Conservation (phyloP, 2,113 vertebrate species). For the Motacilla tschutschensis region DNA sequence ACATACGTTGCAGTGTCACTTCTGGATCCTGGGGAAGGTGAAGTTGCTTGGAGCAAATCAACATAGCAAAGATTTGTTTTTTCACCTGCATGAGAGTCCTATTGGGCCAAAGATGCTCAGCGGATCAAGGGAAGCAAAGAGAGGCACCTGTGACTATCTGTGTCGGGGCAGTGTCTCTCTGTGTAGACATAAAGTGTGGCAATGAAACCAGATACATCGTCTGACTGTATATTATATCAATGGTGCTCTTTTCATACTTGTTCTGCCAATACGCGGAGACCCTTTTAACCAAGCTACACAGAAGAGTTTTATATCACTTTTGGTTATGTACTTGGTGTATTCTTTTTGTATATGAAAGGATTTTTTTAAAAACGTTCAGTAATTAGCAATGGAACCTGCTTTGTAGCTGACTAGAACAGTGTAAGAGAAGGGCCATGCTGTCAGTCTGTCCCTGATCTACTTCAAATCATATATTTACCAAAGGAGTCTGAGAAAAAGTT, state of each 20-base stretch:
- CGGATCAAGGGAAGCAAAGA: conserved; percentile 22
- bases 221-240: conserved; percentile 57
- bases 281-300: conserved; percentile 67
- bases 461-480: conserved; percentile 60
- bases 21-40: conserved; percentile 30
- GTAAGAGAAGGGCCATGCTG: conserved; percentile 29
- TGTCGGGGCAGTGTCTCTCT: conserved; percentile 7
- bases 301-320: conserved; percentile 69
- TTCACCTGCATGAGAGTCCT: conserved; percentile 2
- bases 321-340: conserved; percentile 66
- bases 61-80: neutral
- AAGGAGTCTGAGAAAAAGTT: conserved; percentile 59
- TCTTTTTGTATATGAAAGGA: conserved; percentile 72
- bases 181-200: conserved; percentile 31
- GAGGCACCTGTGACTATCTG: neutral
- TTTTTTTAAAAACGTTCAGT: conserved; percentile 61
- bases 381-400: conserved; percentile 52
- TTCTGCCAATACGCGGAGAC: conserved; percentile 61
- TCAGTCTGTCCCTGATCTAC: conserved; percentile 57
- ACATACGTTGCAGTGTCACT: neutral
- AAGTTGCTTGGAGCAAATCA: conserved; percentile 17
- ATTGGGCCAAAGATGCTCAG: conserved; percentile 24
- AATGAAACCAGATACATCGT: conserved; percentile 38
- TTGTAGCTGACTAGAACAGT: conserved; percentile 51
- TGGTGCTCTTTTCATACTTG: conserved; percentile 74